phyloP scores from a whole-genome alignment of 1,140 invertebrate genomes.

The Pseudomyrmex gracilis region DNA sequence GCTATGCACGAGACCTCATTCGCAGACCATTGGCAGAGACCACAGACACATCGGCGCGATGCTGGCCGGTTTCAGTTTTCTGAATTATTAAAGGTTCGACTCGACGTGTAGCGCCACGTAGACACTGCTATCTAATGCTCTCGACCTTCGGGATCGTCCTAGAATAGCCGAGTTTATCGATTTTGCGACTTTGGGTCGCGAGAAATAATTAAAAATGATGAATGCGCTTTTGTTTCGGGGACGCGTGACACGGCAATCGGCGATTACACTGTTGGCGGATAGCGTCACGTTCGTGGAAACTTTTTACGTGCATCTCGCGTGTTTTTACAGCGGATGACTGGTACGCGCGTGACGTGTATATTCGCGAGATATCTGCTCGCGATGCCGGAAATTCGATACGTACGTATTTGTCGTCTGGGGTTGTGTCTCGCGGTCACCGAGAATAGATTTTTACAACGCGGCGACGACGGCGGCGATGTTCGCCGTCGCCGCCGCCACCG shows the following conservation, averaged over 20 bases:
- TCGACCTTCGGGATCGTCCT: conserved; percentile 6
- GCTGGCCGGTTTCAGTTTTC: conserved; percentile 59
- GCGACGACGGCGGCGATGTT: neutral
- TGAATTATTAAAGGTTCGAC: conserved; percentile 75
- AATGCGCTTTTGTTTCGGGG: neutral
- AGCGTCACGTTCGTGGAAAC: neutral
- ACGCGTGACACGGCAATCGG: too few relatives aligned
- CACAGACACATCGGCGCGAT: conserved; percentile 65
- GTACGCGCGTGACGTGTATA: neutral
- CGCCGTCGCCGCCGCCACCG: neutral
- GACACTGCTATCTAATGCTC: conserved; percentile 21
- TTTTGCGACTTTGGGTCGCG: conserved; percentile 1
- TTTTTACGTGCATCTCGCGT: too few relatives aligned
- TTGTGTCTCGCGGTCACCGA: conserved; percentile 45
- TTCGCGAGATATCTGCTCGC: neutral
- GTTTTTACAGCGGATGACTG: neutral
- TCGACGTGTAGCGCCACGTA: conserved; percentile 63
- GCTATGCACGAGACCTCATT: conserved; percentile 29
- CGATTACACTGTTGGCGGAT: neutral
- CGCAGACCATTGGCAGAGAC: conserved; percentile 55
- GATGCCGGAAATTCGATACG: conserved; percentile 34
- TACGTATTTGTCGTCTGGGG: neutral
- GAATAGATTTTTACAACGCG: conserved; percentile 70
- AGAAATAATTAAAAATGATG: neutral
- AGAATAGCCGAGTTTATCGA: neutral